Conservation (phyloP, 2,797 vertebrate species). For the Ctenopoma multispine region DNA sequence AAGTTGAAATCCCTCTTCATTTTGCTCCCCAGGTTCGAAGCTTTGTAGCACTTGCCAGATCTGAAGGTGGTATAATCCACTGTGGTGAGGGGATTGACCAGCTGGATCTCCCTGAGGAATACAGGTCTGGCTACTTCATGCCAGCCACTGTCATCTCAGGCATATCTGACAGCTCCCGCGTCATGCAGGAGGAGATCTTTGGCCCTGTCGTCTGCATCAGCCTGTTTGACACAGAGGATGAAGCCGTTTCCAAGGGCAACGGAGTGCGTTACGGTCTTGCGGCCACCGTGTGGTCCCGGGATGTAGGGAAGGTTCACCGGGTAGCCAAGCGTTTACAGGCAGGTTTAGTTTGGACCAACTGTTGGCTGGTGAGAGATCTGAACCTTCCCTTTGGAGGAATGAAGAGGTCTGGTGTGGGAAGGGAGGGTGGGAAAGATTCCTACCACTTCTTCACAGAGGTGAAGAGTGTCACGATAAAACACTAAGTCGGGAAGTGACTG, state of each 20-base stretch:
- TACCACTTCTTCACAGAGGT: constrained; percentile 97
- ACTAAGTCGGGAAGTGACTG: constrained; percentile 75
- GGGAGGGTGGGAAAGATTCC: constrained; percentile 94
- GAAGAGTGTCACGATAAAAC: constrained; percentile 93
- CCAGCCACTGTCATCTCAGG: constrained; percentile 90
- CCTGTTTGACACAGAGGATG: constrained; percentile 92
- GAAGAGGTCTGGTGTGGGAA: constrained; percentile 94
- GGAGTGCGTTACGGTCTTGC: constrained; percentile 91
- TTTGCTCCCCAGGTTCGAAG: constrained; percentile 85
- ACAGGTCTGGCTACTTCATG: constrained; percentile 93
- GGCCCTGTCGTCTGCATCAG: constrained; percentile 93
- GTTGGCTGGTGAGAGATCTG: constrained; percentile 95
- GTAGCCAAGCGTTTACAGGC: constrained; percentile 89
- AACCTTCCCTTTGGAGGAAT: constrained; percentile 97
- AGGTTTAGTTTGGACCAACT: constrained; percentile 97
- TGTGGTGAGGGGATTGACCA: constrained; percentile 93
- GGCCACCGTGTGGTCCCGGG: constrained; percentile 91
- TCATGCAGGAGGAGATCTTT: constrained; percentile 99
- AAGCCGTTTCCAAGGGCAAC: constrained; percentile 91
- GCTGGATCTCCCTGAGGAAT: constrained; percentile 83
- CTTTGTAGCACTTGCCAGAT: constrained; percentile 88
- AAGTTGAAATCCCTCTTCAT: not conserved
- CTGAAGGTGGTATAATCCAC: constrained; percentile 89
- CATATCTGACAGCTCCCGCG: constrained; percentile 86
- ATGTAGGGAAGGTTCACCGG: constrained; percentile 89